Percentiles rank a stretch among this genome's conserved stretches.
These are phyloP conservation scores for Cecidostiba fungosa DNA, from an alignment of 2,888 invertebrate species.

Conservation along the genomic window DNA sequence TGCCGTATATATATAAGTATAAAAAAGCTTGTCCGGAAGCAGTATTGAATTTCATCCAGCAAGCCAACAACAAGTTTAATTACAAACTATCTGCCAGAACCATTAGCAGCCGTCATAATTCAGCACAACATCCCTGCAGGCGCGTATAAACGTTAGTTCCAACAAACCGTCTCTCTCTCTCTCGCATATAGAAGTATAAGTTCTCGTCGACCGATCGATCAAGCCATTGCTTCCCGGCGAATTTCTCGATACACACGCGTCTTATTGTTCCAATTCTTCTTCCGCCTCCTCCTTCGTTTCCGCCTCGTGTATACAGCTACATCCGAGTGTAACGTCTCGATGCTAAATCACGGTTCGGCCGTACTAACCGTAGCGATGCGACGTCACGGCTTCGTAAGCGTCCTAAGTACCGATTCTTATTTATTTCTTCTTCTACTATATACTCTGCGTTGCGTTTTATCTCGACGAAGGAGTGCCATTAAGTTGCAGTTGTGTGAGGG, in stretches of 20 bases:
- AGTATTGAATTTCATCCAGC: background rate
- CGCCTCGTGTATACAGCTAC: background rate
- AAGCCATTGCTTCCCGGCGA: background rate
- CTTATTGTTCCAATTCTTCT: constrained; percentile 13
- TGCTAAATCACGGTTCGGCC: constrained; percentile 32
- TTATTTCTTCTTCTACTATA: background rate
- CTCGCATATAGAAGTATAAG: background rate
- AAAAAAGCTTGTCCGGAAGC: no score
- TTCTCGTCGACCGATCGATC: constrained; percentile 2
- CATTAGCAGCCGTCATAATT: constrained; percentile 7
- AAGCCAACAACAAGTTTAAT: background rate
- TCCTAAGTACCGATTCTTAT: constrained; percentile 17
- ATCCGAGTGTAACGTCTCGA: background rate
- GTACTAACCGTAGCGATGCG: background rate
- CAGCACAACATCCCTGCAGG: background rate
- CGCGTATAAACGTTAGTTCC: no score
- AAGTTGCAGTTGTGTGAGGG: background rate
- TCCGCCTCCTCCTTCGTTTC: background rate
- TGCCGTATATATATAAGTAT: no score
- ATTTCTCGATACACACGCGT: background rate
- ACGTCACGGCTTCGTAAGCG: constrained; percentile 33
- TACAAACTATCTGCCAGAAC: background rate
- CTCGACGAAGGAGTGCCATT: constrained; percentile 10
- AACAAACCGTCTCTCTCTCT: no score
- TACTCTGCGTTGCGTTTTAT: background rate